Evolutionary conservation across 2,113 vertebrate species (phyloP), one percentile per base, ranked within the genome.

Genomic region (Hucho hucho): DNA sequence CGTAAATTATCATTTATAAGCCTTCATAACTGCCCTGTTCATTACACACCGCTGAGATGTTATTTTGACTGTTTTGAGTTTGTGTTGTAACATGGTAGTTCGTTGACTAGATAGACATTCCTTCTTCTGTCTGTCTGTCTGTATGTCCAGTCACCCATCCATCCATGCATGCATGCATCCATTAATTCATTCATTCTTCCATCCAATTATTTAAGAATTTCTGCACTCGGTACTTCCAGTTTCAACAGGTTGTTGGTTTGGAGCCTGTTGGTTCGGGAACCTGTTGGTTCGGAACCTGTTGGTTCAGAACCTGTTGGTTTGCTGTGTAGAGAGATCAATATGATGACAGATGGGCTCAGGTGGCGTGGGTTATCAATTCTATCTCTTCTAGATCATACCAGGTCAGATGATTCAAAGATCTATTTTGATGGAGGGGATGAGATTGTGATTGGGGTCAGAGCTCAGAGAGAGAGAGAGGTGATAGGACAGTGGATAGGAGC

Each of bases 401-500:
- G 43, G 46, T 28, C 4, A 32, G 70, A 29, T 2, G 18, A 94
- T 91, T 93, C 85, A 91, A 87, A 92, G 87, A 32, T 7, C 59
- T 61, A 72, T 87, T 86, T 90, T 69, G 69, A 64, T 74, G 83
- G 84, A 81, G 71, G 49, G 68, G 65, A 71, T 74, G 79, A 64
- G 71, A 80, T 86, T 86, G 80, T 79, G 89, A 91, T 82, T 86
- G 88, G 88, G 89, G 88, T 89, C 84, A 81, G 79, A 83, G 89
- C 89, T 88, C 88, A 83, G 85, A 82, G 25, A 70, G 53, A 76
- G 37, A 43, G 37, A 12, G 37, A 32, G 32, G 28, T 73, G 6
- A 32, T 32, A 7, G 32, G 32, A 32, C 6, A 32, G 32, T 32
- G 32, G 32, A 32, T 32, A 32, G 32, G 32, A 32, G 32, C 6